phyloP scores from a whole-genome alignment of 1,140 invertebrate species.

The Tetranychus cinnabarinus region DNA sequence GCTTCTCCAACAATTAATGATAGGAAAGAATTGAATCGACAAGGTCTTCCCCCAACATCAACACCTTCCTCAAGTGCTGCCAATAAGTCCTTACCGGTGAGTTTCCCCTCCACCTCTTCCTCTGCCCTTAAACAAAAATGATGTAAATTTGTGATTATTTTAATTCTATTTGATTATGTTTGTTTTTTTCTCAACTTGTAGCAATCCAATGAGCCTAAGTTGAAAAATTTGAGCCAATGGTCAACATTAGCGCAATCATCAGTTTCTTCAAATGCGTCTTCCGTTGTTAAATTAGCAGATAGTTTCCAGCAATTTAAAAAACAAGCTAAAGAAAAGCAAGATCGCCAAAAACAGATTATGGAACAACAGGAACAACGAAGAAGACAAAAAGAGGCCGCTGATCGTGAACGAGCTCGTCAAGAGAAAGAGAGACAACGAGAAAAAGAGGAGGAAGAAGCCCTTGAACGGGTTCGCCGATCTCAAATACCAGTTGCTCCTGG shows the following conservation, averaged over 20 bases:
- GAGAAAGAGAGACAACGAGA: conserved; percentile 43
- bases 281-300: conserved; percentile 17
- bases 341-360: conserved; percentile 50
- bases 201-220: conserved; percentile 14
- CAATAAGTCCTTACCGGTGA: neutral
- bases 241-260: neutral
- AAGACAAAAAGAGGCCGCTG: conserved; percentile 54
- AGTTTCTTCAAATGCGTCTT: neutral
- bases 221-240: conserved; percentile 74
- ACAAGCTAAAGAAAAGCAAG: conserved; percentile 77
- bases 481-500: conserved; percentile 8
- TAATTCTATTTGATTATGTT: neutral
- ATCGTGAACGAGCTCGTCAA: conserved; percentile 46
- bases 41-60: neutral
- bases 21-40: neutral
- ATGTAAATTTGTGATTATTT: neutral
- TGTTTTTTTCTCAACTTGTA: neutral
- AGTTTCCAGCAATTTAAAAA: conserved; percentile 67
- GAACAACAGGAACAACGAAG: conserved; percentile 54
- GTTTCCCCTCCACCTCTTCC: too few relatives aligned
- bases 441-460: conserved; percentile 40
- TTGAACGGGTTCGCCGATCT: conserved; percentile 36
- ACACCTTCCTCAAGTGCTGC: neutral
- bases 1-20: neutral
- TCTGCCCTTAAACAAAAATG: neutral